Conservation (phyloP, 2,888 invertebrate genomes). For the Metellina segmentata region DNA sequence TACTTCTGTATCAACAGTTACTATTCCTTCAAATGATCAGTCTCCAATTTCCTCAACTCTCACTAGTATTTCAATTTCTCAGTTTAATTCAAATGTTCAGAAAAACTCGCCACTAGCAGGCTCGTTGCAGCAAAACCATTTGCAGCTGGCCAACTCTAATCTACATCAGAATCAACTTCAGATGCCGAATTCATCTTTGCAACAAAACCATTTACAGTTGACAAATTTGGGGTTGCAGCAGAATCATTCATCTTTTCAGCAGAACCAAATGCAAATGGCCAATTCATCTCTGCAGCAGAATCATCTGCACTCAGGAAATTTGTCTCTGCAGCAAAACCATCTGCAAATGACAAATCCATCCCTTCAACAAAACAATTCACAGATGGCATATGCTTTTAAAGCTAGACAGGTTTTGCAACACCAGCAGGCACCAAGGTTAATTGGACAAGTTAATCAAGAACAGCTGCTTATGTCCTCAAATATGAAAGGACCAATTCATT, state of each 20-base stretch:
- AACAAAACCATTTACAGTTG: slow-evolving; percentile 41
- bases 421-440: slow-evolving; percentile 45
- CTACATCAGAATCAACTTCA: slow-evolving; percentile 46
- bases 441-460: slow-evolving; percentile 56
- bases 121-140: slow-evolving; percentile 31
- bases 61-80: slow-evolving; percentile 80
- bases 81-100: slow-evolving; percentile 47
- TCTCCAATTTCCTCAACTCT: slow-evolving; percentile 78
- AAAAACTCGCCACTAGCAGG: slow-evolving; percentile 8
- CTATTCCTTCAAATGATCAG: slow-evolving; percentile 80
- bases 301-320: slow-evolving; percentile 21
- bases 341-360: slow-evolving; percentile 37
- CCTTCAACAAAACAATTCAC: slow-evolving; percentile 47
- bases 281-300: slow-evolving; percentile 51
- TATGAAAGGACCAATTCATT: slow-evolving; percentile 67
- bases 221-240: slow-evolving; percentile 20
- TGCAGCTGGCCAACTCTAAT: slow-evolving; percentile 25
- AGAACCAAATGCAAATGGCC: slow-evolving; percentile 24
- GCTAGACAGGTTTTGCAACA: slow-evolving; percentile 55
- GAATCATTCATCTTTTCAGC: slow-evolving; percentile 36
- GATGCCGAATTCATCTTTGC: slow-evolving; percentile 23
- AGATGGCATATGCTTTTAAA: slow-evolving; percentile 61
- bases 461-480: slow-evolving; percentile 28
- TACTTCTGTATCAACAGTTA: slow-evolving; percentile 59
- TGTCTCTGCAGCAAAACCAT: slow-evolving; percentile 46